Evolutionary conservation across 1,140 invertebrate genomes (phyloP).

Genomic region (Drosophila funebris): DNA sequence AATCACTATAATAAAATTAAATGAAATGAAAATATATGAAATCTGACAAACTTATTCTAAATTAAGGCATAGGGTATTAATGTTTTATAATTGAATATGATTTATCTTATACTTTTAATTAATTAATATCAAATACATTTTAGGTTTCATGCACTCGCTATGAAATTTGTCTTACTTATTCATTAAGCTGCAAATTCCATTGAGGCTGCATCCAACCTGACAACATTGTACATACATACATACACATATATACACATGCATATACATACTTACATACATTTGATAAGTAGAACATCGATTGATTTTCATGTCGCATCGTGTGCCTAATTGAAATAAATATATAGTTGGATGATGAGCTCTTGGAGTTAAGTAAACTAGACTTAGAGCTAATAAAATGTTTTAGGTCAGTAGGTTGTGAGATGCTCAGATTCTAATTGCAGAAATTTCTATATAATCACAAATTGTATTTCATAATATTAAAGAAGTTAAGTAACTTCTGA

Average conservation of each 20-base stretch:
- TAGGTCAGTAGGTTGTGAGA: slow-evolving; percentile 2
- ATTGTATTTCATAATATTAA: not conserved
- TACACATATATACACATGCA: too few species aligned
- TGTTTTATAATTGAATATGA: not conserved
- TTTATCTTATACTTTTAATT: slow-evolving; percentile 10
- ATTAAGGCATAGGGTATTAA: not conserved
- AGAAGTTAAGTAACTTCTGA: not conserved
- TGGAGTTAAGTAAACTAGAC: not conserved
- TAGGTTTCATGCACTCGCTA: slow-evolving; percentile 19
- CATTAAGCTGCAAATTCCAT: slow-evolving; percentile 9
- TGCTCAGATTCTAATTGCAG: not conserved
- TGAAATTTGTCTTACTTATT: slow-evolving; percentile 19
- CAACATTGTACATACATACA: slow-evolving; percentile 17
- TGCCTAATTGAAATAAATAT: not conserved
- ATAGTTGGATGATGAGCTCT: not conserved
- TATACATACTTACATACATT: slow-evolving; percentile 19
- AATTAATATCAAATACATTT: slow-evolving; percentile 46
- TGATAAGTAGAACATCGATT: slow-evolving; percentile 17
- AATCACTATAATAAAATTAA: not conserved
- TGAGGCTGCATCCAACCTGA: slow-evolving; percentile 22
- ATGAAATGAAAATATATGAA: not conserved
- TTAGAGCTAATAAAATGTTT: not conserved
- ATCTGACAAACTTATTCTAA: not conserved
- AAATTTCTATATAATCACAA: too few species aligned
- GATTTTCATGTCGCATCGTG: not conserved